A percentile compares a stretch with the other conserved stretches of the same genome.
Evolutionary conservation across 64 coral and sea anemone species (phyloP).

Genomic region (Actinia tenebrosa): DNA sequence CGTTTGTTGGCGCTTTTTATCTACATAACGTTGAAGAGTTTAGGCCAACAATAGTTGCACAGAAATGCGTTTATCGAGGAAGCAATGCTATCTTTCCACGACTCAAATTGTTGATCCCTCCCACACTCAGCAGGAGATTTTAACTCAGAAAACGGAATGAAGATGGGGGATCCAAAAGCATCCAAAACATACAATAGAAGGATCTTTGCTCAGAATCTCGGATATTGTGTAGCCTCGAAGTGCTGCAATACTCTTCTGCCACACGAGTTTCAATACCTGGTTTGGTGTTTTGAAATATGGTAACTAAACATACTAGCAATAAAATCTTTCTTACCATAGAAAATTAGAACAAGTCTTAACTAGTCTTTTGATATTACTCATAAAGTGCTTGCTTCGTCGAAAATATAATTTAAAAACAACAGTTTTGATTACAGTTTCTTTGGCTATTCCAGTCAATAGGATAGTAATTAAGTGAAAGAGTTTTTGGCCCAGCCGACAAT

Average conservation of each 20-base stretch:
- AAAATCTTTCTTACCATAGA: background rate
- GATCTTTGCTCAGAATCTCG: background rate
- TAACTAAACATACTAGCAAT: background rate
- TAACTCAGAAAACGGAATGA: background rate
- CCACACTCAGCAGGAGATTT: background rate
- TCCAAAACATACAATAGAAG: background rate
- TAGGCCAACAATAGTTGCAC: background rate
- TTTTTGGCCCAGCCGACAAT: background rate
- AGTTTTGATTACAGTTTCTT: background rate
- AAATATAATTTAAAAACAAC: background rate
- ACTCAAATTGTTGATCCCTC: constrained; percentile 12
- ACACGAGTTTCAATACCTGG: background rate
- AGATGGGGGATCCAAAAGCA: background rate
- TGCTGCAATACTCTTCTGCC: background rate
- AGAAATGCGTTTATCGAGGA: background rate
- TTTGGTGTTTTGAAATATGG: background rate
- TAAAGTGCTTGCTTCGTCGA: background rate
- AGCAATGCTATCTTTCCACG: constrained; percentile 9
- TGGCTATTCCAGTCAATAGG: background rate
- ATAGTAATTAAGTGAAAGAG: background rate
- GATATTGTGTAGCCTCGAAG: background rate
- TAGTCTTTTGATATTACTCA: background rate
- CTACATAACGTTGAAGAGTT: constrained; percentile 9
- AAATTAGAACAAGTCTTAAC: background rate
- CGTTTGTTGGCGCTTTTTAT: constrained; percentile 9